Conservation (phyloP, 1,140 invertebrate species). For the Lordiphosa mommai region DNA sequence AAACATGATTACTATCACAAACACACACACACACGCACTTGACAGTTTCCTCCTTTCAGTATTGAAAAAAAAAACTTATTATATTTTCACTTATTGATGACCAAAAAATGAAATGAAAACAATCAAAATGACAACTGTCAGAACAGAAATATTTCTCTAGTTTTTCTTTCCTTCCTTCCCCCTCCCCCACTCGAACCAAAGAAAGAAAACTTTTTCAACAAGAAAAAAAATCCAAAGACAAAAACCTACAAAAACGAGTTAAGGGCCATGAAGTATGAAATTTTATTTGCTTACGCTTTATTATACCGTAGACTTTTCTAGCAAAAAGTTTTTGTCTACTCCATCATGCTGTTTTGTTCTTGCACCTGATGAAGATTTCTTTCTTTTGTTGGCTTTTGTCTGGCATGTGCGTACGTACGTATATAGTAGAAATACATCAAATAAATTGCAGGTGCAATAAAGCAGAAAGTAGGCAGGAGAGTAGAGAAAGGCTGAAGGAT, state of each 20-base stretch:
- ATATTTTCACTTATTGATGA: conserved; percentile 17
- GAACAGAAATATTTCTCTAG: conserved; percentile 4
- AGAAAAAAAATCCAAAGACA: background rate
- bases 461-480: conserved; percentile 4
- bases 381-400: conserved; percentile 3
- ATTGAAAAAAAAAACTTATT: conserved; percentile 14
- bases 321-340: background rate
- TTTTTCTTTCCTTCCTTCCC: conserved; percentile 2
- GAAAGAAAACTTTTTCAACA: conserved; percentile 7
- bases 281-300: conserved; percentile 8
- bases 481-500: background rate
- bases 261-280: background rate
- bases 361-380: background rate
- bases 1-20: conserved; percentile 12
- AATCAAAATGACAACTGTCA: conserved; percentile 37
- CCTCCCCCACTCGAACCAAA: conserved; percentile 6
- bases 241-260: background rate
- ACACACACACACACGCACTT: background rate
- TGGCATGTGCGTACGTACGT: background rate
- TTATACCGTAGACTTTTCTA: background rate
- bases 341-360: background rate
- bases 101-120: conserved; percentile 15
- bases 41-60: background rate
- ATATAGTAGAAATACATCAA: background rate
- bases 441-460: conserved; percentile 7